phyloP scores from a whole-genome alignment of 2,888 invertebrate species.

The Caenorhabditis uteleia region DNA sequence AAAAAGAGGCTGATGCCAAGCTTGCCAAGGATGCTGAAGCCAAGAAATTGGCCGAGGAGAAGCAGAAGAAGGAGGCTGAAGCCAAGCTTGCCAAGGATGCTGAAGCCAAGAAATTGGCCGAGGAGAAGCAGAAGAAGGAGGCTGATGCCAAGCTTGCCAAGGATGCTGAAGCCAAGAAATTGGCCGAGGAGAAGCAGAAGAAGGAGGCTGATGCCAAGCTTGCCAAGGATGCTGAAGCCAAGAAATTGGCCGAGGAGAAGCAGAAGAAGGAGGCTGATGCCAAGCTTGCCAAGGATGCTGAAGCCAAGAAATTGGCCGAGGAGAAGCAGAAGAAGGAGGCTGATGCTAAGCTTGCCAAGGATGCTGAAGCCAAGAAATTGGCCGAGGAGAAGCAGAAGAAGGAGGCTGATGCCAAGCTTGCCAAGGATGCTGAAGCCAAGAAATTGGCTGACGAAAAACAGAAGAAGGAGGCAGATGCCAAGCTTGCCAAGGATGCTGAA shows the following conservation, averaged over 20 bases:
- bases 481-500: too few relatives aligned
- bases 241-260: conserved; percentile 25
- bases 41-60: conserved; percentile 11
- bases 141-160: too few relatives aligned
- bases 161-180: conserved; percentile 6
- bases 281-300: too few relatives aligned
- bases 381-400: conserved; percentile 20
- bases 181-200: conserved; percentile 7
- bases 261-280: conserved; percentile 30
- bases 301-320: conserved; percentile 4
- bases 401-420: conserved; percentile 14
- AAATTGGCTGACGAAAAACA: not conserved
- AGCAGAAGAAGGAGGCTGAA: conserved; percentile 2
- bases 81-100: conserved; percentile 6
- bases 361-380: conserved; percentile 16
- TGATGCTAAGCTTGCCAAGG: conserved; percentile 4
- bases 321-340: conserved; percentile 3
- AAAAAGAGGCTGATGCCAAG: conserved; percentile 7
- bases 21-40: not conserved
- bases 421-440: conserved; percentile 27
- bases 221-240: conserved; percentile 21
- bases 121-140: conserved; percentile 3
- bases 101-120: conserved; percentile 1
- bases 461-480: conserved; percentile 9
- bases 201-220: conserved; percentile 8